Evolutionary conservation across 2,113 vertebrate genomes (phyloP), one percentile per base, ranked within the genome.

Genomic region (Lethenteron camtschaticum): DNA sequence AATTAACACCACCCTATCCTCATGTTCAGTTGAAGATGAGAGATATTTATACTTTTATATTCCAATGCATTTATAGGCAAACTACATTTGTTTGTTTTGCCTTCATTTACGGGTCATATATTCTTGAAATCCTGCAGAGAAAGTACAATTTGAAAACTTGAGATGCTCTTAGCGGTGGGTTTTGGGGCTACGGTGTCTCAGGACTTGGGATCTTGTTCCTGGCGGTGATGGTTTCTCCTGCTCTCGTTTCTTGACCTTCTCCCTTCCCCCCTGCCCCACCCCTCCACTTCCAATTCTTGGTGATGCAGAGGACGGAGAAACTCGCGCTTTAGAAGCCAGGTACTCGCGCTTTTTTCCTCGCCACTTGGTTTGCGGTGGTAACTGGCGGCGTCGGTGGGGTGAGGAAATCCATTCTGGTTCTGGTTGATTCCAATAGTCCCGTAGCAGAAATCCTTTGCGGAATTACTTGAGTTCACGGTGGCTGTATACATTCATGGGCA

Each of bases 251-350:
- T 80, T 77, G 80, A 74, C 81, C 79, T 74, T 79, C 77, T 80
- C 85, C 80, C 59, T 58, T 58, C 57, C 82, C 76, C 57, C 77
- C 79, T 78, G 73, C 78, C 78, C 81, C 57, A 69, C 56, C 9
- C 58, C 82, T 78, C 18, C 73, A 78, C 77, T 83, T 78, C 79
- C 77, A 80, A 80, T 82, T 82, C 78, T 79, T 78, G 82, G 81
- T 75, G 78, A 81, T 82, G 90, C 86, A 86, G 94, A 75, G 94
- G 91, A 90, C 85, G 91, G 83, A 85, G 94, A 82, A 99, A 96
- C 80, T 99, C 94, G 75, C 94, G 96, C 81, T 79, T 87, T 2
- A 87, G 91, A 81, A 88, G 96, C 78, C 91, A 99, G 91, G 94
- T 99, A 99, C 55, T 2, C 69, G 60, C 73, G 68, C 70, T 72